Evolutionary conservation across 2,113 vertebrate species (phyloP).

Genomic region (Mormyrus iriodes): DNA sequence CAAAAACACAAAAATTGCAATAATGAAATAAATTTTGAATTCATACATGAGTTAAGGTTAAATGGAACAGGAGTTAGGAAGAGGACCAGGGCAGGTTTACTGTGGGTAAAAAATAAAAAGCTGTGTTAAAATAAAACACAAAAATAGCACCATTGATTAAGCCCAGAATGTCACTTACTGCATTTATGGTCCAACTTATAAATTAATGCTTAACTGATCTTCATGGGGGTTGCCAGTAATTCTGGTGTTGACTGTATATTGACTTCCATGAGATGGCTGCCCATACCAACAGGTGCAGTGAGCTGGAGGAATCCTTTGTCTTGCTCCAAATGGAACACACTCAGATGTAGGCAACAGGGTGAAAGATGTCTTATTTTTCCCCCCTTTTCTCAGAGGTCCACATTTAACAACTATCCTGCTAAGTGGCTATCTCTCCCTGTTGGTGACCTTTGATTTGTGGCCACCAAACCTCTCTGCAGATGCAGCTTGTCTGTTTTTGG

Average conservation of each 20-base stretch:
- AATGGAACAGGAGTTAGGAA: background rate
- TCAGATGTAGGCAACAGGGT: background rate
- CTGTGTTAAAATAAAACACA: background rate
- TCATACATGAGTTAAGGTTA: background rate
- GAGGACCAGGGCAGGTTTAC: background rate
- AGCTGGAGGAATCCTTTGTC: background rate
- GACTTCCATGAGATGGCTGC: background rate
- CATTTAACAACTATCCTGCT: background rate
- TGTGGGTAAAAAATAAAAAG: background rate
- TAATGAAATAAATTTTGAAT: background rate
- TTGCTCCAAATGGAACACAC: background rate
- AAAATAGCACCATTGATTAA: background rate
- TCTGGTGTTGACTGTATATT: background rate
- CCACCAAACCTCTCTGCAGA: background rate
- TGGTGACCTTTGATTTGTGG: background rate
- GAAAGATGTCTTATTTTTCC: background rate
- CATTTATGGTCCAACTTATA: background rate
- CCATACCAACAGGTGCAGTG: background rate
- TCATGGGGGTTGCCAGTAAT: background rate
- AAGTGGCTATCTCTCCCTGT: background rate
- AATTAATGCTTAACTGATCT: background rate
- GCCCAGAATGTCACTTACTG: background rate
- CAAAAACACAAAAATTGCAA: background rate
- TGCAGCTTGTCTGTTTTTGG: background rate
- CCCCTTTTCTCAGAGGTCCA: background rate